Conservation (phyloP, 2,888 invertebrate genomes). For the Automeris io region DNA sequence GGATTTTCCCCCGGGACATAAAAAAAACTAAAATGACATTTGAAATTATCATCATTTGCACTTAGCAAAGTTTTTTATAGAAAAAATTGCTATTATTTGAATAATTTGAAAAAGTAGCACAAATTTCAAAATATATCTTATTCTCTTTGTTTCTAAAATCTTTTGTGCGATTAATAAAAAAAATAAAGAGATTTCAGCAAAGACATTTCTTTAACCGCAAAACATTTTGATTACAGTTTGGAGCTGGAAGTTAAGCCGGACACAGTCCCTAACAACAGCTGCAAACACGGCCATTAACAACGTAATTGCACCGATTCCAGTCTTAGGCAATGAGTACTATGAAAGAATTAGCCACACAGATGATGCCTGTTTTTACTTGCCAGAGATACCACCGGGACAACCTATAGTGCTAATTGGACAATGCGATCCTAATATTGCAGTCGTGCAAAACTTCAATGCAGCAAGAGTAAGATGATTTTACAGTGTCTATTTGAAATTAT, state of each 20-base stretch:
- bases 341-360: slow-evolving; percentile 44
- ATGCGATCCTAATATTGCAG: slow-evolving; percentile 43
- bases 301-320: slow-evolving; percentile 28
- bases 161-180: too few species aligned
- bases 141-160: too few species aligned
- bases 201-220: background rate
- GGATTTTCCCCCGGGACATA: too few species aligned
- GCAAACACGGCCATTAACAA: slow-evolving; percentile 31
- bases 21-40: too few species aligned
- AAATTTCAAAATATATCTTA: background rate
- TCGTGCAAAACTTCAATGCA: slow-evolving; percentile 39
- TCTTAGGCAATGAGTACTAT: slow-evolving; percentile 42
- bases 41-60: too few species aligned
- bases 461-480: slow-evolving; percentile 30
- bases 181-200: too few species aligned
- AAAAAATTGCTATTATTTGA: too few species aligned
- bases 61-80: too few species aligned
- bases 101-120: too few species aligned
- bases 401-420: slow-evolving; percentile 47
- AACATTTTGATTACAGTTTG: slow-evolving; percentile 37
- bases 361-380: slow-evolving; percentile 49
- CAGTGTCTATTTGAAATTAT: background rate
- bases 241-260: slow-evolving; percentile 61
- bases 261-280: slow-evolving; percentile 22
- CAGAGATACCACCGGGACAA: slow-evolving; percentile 37